These are phyloP conservation scores for Sarcophaga rosellei DNA, from an alignment of 2,888 invertebrate genomes.

Conservation along the genomic window DNA sequence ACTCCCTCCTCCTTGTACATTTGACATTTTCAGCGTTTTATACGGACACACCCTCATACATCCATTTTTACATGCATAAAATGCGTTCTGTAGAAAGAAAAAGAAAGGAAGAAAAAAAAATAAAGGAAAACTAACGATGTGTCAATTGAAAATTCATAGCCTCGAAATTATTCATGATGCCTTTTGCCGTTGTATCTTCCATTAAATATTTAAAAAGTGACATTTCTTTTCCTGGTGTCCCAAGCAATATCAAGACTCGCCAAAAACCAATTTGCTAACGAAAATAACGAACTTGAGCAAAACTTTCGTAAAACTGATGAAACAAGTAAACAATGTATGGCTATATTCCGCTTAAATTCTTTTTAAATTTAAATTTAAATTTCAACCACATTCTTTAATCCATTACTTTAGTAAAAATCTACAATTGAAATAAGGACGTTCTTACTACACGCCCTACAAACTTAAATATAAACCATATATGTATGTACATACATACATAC, in stretches of 20 bases:
- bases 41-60: constrained; percentile 1
- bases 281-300: not conserved
- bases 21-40: not conserved
- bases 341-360: no score
- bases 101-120: not conserved
- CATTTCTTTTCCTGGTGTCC: constrained; percentile 52
- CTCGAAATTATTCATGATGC: constrained; percentile 78
- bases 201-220: constrained; percentile 66
- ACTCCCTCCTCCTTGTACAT: not conserved
- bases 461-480: no score
- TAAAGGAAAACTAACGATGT: constrained; percentile 66
- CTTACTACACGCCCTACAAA: no score
- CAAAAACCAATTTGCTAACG: constrained; percentile 54
- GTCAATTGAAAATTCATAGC: constrained; percentile 78
- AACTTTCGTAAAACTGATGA: not conserved
- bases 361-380: no score
- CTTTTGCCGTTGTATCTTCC: constrained; percentile 66
- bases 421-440: no score
- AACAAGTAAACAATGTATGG: no score
- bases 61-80: constrained; percentile 28
- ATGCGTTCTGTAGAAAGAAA: constrained; percentile 35
- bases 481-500: no score
- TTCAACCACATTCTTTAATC: no score
- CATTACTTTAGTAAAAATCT: no score
- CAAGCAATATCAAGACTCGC: constrained; percentile 40